Evolutionary conservation across 2,888 invertebrate species (phyloP), one percentile per base, ranked within the genome.

Genomic region (Tromatobia lineatoria): DNA sequence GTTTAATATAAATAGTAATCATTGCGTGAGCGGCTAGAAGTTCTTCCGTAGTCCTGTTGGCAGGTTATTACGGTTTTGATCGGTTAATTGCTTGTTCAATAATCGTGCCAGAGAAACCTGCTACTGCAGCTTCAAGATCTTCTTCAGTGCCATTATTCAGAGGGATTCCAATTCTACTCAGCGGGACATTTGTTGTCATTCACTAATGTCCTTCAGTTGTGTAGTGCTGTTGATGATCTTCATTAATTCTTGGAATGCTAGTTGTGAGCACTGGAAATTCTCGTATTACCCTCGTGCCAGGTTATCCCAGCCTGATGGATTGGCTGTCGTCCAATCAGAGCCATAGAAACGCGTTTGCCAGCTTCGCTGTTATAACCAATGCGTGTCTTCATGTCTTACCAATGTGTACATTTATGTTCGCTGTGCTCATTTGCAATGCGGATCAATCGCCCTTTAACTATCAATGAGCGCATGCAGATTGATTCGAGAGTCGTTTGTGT

Each of bases 1-100:
- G 34, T 75, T 42, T 47, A 57, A 82, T 64, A 69, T 23, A 61
- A 45, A 67, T 45, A 23, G 25, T 25, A 45, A 67, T 25, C 67
- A 18, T 45, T 23, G 42, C 42, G 1, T 42, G 42, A 20, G 3
- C 13, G 13, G 20, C 23, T 13, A 23, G 15, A 66, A 66, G 20
- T 66, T 15, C n/a, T 11, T 66, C 45, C 2, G 4, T 42, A 3
- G 6, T 20, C 13, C 42, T 20, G 6, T 23, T 18, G 64, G 20
- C 42, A 7, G 23, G 64, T 66, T 20, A 66, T 66, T 11, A 13
- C 2, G n/a, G 2, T 13, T 66, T 13, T 7, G 11, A 66, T 66
- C 23, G 42, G 13, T 66, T 42, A 66, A 66, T 66, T 66, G 20
- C 42, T 66, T 23, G 20, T 20, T 66, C 0, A 18, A 42, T 42